Base-by-base conservation (phyloP, 2,113 vertebrate species). In the Aptenodytes patagonicus region DNA sequence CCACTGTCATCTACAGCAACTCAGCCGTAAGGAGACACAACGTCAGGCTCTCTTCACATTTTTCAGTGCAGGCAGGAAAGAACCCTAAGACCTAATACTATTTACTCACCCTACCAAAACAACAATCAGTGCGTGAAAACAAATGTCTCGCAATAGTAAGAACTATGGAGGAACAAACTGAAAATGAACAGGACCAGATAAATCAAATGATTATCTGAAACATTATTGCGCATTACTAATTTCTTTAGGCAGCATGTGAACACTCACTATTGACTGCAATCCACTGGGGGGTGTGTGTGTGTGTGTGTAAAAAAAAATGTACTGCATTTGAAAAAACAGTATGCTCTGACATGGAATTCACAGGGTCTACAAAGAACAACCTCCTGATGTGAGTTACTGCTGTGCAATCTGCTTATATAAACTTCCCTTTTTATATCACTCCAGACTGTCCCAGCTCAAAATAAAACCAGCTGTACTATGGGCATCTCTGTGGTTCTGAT, bases 391-490 rank as follows among this genome's bases (percentile, higher is more conserved):
- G 75, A 90, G 77, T 12, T 77, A 89, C 52, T 73, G 68, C 90
- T 82, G 71, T 87, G 81, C 82, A 90, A 93, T 86, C 80, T 91
- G 75, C 75, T 86, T 84, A 93, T 2, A 70, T 29, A 90, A 89
- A 84, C 21, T 54, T 95, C 95, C 94, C 96, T 97, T 83, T 93
- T 93, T 90, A 62, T 83, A 88, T 92, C 68, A 51, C 51, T 65
- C 64, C 51, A 52, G 79, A 60, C 86, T 83, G 82, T 87, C 73
- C 70, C 34, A 90, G 83, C 68, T 93, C 72, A 61, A 90, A 77
- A 57, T 61, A 94, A 83, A 87, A 24, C 28, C 49, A 82, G 65
- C 65, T 70, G 87, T 64, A 64, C 44, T 36, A 11, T 2, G 55
- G 83, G 72, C 77, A 71, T 31, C 72, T 57, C 71, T 10, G 32